These are phyloP conservation scores for Ictalurus furcatus DNA, from an alignment of 2,113 vertebrate genomes.

Conservation along the genomic window DNA sequence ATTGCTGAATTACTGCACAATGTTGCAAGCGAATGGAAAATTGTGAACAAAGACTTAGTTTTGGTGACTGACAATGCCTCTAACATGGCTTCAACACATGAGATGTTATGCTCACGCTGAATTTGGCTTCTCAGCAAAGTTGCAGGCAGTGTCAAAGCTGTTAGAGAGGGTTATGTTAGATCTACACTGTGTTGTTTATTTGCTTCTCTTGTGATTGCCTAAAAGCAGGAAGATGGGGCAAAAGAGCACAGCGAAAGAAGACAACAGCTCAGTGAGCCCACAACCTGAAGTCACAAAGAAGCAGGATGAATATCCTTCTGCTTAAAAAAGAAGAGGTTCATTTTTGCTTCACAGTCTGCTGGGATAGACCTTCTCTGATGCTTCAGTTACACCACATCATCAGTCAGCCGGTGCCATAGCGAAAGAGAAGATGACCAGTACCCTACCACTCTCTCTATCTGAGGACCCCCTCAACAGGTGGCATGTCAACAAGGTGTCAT, in stretches of 20 bases:
- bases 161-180: conserved; percentile 23
- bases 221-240: too few species aligned
- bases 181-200: too few species aligned
- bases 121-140: conserved; percentile 43
- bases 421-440: conserved; percentile 1
- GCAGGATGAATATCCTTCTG: neutral
- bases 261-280: too few species aligned
- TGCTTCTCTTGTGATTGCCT: too few species aligned
- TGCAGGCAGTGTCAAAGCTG: conserved; percentile 29
- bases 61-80: neutral
- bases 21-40: conserved; percentile 3
- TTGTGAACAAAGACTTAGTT: neutral
- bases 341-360: neutral
- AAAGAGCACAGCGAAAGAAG: too few species aligned
- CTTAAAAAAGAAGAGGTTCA: neutral
- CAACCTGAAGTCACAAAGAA: too few species aligned
- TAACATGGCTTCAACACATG: neutral
- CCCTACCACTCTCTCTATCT: conserved; percentile 22
- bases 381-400: neutral
- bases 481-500: conserved; percentile 11
- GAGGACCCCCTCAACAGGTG: conserved; percentile 36
- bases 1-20: neutral
- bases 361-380: conserved; percentile 19
- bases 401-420: neutral
- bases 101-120: conserved; percentile 21